Percentiles rank a stretch among this genome's conserved stretches.
Evolutionary conservation across 2,888 invertebrate species (phyloP).

Genomic region (Scaptomyza reducta): DNA sequence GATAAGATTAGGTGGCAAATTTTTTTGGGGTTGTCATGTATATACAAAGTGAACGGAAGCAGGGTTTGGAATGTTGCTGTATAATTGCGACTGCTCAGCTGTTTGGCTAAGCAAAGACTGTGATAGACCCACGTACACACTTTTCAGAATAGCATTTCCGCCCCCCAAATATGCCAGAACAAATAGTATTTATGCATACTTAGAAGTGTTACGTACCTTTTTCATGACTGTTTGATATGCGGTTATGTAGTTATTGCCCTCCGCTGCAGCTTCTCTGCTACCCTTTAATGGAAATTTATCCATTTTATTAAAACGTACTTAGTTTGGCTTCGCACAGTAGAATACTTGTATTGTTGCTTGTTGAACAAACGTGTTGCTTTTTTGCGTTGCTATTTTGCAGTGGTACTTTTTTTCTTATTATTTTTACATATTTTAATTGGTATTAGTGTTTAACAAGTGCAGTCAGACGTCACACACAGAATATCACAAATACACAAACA

Average conservation of each 20-base stretch:
- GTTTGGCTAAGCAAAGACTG: slow-evolving; percentile 14
- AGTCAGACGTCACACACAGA: slow-evolving; percentile 64
- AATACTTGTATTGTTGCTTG: slow-evolving; percentile 12
- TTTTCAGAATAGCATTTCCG: slow-evolving; percentile 56
- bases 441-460: slow-evolving; percentile 61
- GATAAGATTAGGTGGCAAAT: slow-evolving; percentile 59
- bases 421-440: slow-evolving; percentile 51
- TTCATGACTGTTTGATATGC: slow-evolving; percentile 87
- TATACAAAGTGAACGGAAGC: not conserved
- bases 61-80: not conserved
- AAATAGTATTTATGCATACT: not conserved
- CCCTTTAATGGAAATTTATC: slow-evolving; percentile 89
- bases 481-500: slow-evolving; percentile 53
- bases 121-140: slow-evolving; percentile 53
- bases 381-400: slow-evolving; percentile 65
- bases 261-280: slow-evolving; percentile 85
- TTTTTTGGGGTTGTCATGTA: slow-evolving; percentile 2
- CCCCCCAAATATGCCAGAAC: slow-evolving; percentile 45
- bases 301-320: slow-evolving; percentile 83
- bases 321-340: slow-evolving; percentile 10
- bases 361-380: slow-evolving; percentile 15
- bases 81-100: slow-evolving; percentile 30
- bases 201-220: slow-evolving; percentile 85
- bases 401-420: slow-evolving; percentile 32
- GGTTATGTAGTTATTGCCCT: slow-evolving; percentile 85